These are phyloP conservation scores for Solea solea DNA, from an alignment of 2,113 vertebrate species.

Conservation along the genomic window DNA sequence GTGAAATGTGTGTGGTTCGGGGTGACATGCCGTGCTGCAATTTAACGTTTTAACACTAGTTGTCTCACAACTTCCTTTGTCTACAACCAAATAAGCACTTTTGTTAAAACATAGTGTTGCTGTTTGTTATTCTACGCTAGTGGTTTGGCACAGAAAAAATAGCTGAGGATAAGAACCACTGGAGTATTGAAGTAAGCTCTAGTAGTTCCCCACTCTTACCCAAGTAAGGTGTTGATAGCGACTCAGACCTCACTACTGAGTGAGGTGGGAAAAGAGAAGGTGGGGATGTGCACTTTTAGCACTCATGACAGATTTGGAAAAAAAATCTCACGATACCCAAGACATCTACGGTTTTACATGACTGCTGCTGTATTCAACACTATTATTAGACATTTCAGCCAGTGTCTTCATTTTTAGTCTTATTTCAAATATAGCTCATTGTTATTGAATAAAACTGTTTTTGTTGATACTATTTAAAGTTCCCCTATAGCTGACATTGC, in stretches of 20 bases:
- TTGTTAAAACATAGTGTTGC: neutral
- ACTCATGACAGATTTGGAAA: constrained; percentile 28
- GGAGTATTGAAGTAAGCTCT: constrained; percentile 33
- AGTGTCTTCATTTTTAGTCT: constrained; percentile 3
- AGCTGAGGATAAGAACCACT: constrained; percentile 22
- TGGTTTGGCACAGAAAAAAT: constrained; percentile 25
- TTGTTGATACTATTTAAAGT: constrained; percentile 59
- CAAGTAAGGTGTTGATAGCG: constrained; percentile 33
- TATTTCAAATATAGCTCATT: constrained; percentile 31
- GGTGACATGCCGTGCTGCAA: neutral
- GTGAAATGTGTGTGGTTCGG: neutral
- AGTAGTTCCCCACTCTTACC: constrained; percentile 34
- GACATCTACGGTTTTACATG: constrained; percentile 42
- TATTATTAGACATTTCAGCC: constrained; percentile 23
- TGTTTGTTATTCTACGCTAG: neutral
- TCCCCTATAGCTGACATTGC: constrained; percentile 33
- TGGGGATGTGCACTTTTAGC: constrained; percentile 26
- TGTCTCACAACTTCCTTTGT: constrained; percentile 6
- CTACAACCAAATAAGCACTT: neutral
- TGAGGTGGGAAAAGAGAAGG: constrained; percentile 25
- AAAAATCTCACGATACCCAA: constrained; percentile 53
- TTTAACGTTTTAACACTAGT: neutral
- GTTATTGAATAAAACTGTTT: constrained; percentile 35
- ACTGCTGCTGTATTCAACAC: constrained; percentile 37
- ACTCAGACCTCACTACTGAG: constrained; percentile 56